These are phyloP conservation scores for Etheostoma spectabile DNA, from an alignment of 2,113 vertebrate genomes.

Conservation along the genomic window DNA sequence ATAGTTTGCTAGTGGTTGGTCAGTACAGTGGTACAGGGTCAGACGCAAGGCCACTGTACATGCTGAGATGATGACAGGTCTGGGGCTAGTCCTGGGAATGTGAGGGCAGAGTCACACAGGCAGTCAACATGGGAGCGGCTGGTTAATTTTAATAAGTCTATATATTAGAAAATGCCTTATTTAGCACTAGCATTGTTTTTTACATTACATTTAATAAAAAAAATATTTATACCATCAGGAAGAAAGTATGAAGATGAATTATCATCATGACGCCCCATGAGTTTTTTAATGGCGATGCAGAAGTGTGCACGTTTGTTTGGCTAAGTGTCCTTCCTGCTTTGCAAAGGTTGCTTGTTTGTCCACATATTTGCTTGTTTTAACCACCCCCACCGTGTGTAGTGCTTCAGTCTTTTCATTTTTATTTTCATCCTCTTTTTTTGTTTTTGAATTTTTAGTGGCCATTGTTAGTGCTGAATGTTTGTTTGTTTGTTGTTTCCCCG, in stretches of 20 bases:
- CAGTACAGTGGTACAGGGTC: conserved; percentile 58
- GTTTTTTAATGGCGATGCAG: background rate
- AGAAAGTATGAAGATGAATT: background rate
- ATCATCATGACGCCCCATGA: background rate
- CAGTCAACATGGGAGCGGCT: background rate
- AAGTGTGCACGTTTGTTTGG: background rate
- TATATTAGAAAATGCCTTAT: background rate
- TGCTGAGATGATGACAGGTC: conserved; percentile 73
- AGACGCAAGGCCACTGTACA: conserved; percentile 60
- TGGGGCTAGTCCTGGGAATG: conserved; percentile 37
- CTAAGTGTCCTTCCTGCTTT: background rate
- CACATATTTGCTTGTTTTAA: conserved; percentile 16
- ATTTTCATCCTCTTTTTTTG: conserved; percentile 30
- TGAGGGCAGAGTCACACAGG: conserved; percentile 9
- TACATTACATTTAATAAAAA: background rate
- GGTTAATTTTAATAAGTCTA: background rate
- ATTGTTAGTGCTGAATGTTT: conserved; percentile 69
- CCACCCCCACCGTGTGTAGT: background rate
- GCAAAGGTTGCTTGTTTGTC: conserved; percentile 18
- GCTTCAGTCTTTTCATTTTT: conserved; percentile 38
- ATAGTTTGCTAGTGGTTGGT: conserved; percentile 49
- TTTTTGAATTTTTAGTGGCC: conserved; percentile 15
- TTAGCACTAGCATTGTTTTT: background rate
- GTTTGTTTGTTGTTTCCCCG: conserved; percentile 75
- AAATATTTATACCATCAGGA: background rate